phyloP scores from a whole-genome alignment of 2,797 vertebrate genomes.

The Heliangelus exortis region DNA sequence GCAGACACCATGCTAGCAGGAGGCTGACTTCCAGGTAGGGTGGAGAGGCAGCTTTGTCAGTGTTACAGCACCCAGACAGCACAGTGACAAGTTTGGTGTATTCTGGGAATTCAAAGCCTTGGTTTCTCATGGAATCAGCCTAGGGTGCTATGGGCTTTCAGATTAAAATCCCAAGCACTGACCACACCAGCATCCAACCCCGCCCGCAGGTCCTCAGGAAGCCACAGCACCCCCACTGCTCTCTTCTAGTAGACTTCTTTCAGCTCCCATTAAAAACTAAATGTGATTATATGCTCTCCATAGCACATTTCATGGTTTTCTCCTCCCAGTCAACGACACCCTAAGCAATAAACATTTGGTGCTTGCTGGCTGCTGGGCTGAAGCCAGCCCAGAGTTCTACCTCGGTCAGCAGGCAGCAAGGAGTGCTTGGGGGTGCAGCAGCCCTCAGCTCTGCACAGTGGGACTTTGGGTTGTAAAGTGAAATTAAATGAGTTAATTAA shows the following conservation, averaged over 20 bases:
- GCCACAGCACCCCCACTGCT: not conserved
- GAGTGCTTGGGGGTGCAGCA: not conserved
- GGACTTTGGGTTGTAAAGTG: not conserved
- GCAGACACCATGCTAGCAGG: not conserved
- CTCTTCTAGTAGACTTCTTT: not conserved
- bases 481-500: constrained; percentile 14
- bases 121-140: not conserved
- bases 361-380: not conserved
- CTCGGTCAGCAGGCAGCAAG: not conserved
- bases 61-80: not conserved
- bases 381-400: not conserved
- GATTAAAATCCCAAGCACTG: not conserved
- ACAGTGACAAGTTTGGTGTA: accelerated
- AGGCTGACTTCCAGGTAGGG: not conserved
- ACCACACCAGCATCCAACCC: not conserved
- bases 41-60: not conserved
- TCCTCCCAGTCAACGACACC: not conserved
- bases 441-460: not conserved
- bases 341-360: not conserved
- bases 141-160: not conserved
- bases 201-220: not conserved
- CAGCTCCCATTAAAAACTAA: not conserved
- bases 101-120: not conserved
- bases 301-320: not conserved
- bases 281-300: not conserved